A percentile compares a stretch with the other conserved stretches of the same genome.
phyloP scores from a whole-genome alignment of 2,888 invertebrate species.

The Acleris literana region DNA sequence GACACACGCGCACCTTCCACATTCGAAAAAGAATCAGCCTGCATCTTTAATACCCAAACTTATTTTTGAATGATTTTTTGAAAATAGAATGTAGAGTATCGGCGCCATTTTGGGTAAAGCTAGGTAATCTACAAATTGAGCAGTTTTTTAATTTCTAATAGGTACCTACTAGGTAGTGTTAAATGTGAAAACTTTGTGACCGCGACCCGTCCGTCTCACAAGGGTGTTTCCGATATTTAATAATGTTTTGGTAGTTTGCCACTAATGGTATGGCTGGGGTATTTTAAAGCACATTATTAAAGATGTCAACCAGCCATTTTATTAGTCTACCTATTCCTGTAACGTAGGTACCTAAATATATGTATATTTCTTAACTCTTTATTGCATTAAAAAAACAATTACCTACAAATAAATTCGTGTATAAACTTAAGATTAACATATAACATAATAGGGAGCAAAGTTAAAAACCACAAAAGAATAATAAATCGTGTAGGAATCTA shows the following conservation, averaged over 20 bases:
- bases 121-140: slow-evolving; percentile 6
- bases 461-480: too few relatives aligned
- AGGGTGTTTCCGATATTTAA: slow-evolving; percentile 35
- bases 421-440: too few relatives aligned
- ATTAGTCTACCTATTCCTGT: too few relatives aligned
- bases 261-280: slow-evolving; percentile 7
- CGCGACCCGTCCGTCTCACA: slow-evolving; percentile 49
- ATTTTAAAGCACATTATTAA: neutral
- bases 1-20: slow-evolving; percentile 54
- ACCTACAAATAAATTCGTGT: too few relatives aligned
- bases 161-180: slow-evolving; percentile 51
- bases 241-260: slow-evolving; percentile 27
- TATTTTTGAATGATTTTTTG: neutral
- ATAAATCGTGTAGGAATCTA: too few relatives aligned
- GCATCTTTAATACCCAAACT: neutral
- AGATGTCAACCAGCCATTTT: too few relatives aligned
- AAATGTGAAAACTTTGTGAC: slow-evolving; percentile 66
- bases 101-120: neutral
- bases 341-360: too few relatives aligned
- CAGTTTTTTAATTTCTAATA: too few relatives aligned
- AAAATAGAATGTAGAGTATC: neutral
- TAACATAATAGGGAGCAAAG: too few relatives aligned
- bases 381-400: too few relatives aligned
- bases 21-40: too few relatives aligned
- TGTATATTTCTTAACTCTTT: too few relatives aligned